Base-by-base conservation (phyloP, 2,888 invertebrate species). In the Acheta domesticus region DNA sequence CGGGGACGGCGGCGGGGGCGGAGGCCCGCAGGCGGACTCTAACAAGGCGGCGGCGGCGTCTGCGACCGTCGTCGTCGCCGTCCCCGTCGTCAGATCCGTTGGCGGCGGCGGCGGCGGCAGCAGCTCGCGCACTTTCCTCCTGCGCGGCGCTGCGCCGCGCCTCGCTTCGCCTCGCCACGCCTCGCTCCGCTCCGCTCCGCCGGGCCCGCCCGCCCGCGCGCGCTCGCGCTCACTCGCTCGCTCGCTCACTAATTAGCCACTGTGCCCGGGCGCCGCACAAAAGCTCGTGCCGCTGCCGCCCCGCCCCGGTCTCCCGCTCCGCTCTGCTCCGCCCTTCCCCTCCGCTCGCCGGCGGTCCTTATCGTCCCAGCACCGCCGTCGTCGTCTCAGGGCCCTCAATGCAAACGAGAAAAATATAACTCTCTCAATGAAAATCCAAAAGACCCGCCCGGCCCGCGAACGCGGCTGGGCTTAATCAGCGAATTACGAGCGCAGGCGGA, bases 371-470 rank as follows among this genome's bases (percentile, higher is more conserved):
- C 62, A 62, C 62, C 62, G n/a, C 62, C 62, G 62, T 5, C 23
- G 23, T 62, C 36, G 62, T 62, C 62, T 62, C 16, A n/a, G 62
- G 62, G 62, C 62, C n/a, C 62, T 62, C 62, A 62, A 62, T 62
- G 62, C 62, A 62, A 62, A 62, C 62, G 62, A 62, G 62, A 62
- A 62, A 62, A 62, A 62, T 62, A 62, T 62, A 62, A 19, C 62
- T 62, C 62, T 62, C 62, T 62, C 62, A 62, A 62, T 62, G 62
- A 62, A 62, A 62, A 62, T 62, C 62, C 62, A 62, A 62, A n/a
- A 14, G 62, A 62, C 16, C n/a, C 62, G 62, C 62, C 62, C 62
- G 16, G 62, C 16, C n/a, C 62, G 62, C n/a, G 62, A 62, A n/a
- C 62, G 62, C 62, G 62, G 62, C 62, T 62, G 62, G 62, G 62